Conservation (phyloP, 2,113 vertebrate species). For the Cyphomyrus plagiostoma region DNA sequence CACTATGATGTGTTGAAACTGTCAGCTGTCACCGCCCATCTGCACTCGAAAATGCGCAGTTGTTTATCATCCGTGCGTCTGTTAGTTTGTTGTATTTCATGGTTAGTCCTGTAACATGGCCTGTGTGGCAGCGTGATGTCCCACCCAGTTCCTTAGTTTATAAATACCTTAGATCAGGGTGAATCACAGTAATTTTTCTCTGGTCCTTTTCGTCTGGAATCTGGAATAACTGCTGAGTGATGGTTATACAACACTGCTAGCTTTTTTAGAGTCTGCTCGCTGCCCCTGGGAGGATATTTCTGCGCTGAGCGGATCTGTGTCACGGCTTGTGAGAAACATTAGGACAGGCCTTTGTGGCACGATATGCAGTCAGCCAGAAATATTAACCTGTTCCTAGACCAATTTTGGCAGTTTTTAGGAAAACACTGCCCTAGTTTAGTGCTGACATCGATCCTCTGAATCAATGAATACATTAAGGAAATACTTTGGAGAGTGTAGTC, state of each 20-base stretch:
- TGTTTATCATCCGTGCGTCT: not conserved
- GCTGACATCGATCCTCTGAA: not conserved
- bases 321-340: not conserved
- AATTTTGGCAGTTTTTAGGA: not conserved
- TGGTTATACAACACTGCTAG: not conserved
- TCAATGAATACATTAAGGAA: not conserved
- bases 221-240: not conserved
- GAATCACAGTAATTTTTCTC: not conserved
- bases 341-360: not conserved
- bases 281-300: not conserved
- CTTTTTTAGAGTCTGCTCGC: not conserved
- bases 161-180: not conserved
- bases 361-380: not conserved
- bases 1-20: not conserved
- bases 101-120: not conserved
- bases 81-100: not conserved
- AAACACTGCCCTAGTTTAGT: not conserved
- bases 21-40: not conserved
- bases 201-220: not conserved
- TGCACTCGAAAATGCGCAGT: not conserved
- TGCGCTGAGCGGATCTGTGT: not conserved
- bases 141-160: not conserved
- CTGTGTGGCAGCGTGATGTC: not conserved
- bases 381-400: not conserved
- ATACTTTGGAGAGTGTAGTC: not conserved